Base-by-base conservation (phyloP, 2,888 invertebrate species). In the Oscheius sp. region DNA sequence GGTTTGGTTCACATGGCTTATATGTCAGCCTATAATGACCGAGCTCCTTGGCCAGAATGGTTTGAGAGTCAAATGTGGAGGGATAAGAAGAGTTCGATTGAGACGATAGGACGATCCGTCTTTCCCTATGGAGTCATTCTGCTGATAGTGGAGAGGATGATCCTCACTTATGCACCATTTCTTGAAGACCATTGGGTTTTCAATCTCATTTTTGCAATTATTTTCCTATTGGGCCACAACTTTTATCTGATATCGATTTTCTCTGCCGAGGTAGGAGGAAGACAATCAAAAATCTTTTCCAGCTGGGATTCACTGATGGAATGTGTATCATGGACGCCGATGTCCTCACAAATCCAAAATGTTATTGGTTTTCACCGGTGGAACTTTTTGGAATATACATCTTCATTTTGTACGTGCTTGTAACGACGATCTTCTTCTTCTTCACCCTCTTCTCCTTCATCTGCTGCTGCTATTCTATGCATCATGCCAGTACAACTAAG, bases 81-180 rank as follows among this genome's bases (percentile, higher is more conserved):
- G 23, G 70, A 68, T 23, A 70, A 74, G 15, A 63, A 67, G 3
- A 53, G 57, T 20, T 69, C 71, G 12, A 73, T 76, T 39, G 76
- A 74, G 31, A 71, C 73, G 37, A 64, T 76, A 39, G 73, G 71
- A 2, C 63, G 76, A 31, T 73, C 73, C 42, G 69, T 76, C 1
- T 76, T 76, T 50, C 76, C 76, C 2, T 71, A 73, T 61, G 76
- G 76, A 39, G 73, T 71, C 72, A 57, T 74, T 1, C 70, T 74
- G 31, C 70, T 76, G 2, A 71, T 69, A 31, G 31, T 76, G 17
- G 76, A 76, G 25, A 57, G 55, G 33, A 74, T 73, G 25, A 42
- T 73, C n/a, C 42, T 76, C 5, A 76, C 76, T 2, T 39, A 70
- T 25, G 72, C 69, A 4, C 76, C 76, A 4, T 50, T 58, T 29